phyloP scores from a whole-genome alignment of 2,797 vertebrate genomes.

The Cryptoprocta ferox region DNA sequence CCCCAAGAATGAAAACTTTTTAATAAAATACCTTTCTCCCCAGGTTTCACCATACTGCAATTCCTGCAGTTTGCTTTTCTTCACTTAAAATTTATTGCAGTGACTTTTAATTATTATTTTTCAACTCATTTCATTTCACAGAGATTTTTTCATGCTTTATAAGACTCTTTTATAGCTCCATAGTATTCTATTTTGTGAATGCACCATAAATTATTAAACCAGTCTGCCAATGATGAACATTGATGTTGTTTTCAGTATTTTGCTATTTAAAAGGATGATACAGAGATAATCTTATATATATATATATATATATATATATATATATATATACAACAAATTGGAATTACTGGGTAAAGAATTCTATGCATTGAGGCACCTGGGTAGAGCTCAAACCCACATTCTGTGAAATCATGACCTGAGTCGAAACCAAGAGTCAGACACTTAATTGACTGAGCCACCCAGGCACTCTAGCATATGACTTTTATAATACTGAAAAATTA shows the following conservation, averaged over 20 bases:
- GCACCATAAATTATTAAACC: neutral
- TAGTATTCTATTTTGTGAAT: neutral
- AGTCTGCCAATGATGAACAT: neutral
- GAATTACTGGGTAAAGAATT: neutral
- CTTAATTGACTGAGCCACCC: no score
- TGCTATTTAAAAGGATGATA: neutral
- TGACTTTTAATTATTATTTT: neutral
- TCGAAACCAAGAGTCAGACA: no score
- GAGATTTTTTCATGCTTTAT: neutral
- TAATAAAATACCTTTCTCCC: neutral
- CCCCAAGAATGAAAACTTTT: no score
- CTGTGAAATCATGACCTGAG: no score
- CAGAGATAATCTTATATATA: neutral
- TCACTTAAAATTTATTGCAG: neutral
- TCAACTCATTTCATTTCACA: neutral
- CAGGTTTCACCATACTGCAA: neutral
- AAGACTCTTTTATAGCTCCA: neutral
- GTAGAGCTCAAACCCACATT: no score
- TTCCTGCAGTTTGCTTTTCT: neutral
- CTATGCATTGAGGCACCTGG: neutral
- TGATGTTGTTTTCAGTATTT: neutral
- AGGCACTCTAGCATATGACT: neutral
- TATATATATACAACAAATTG: neutral
- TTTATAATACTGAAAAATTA: neutral
- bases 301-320: no score